A percentile compares a stretch with the other conserved stretches of the same genome.
phyloP scores from a whole-genome alignment of 1,140 invertebrate genomes.

The Conopomorpha cramerella region DNA sequence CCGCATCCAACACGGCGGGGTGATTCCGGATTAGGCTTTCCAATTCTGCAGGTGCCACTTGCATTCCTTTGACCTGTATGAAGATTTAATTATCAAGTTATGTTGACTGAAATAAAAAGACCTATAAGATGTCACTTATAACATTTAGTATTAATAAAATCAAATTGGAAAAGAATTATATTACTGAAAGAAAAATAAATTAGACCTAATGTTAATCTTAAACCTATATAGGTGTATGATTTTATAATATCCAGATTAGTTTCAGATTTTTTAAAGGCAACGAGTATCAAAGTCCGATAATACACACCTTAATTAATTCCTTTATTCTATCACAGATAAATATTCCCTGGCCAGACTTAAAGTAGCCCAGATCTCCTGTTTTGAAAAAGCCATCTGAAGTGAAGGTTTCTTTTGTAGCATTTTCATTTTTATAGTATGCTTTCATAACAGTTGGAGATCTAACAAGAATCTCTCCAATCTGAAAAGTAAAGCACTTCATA shows the following conservation, averaged over 20 bases:
- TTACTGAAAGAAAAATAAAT: background rate
- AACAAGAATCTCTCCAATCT: slow-evolving; percentile 72
- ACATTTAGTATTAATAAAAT: background rate
- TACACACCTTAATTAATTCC: slow-evolving; percentile 70
- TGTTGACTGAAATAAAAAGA: background rate
- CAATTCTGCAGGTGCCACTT: slow-evolving; percentile 89
- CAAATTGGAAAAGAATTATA: background rate
- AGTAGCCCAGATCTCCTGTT: slow-evolving; percentile 75
- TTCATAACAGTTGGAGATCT: slow-evolving; percentile 74
- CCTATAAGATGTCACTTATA: background rate
- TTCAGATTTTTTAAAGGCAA: too few species aligned
- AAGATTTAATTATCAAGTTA: background rate
- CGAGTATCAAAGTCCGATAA: background rate
- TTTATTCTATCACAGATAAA: slow-evolving; percentile 74
- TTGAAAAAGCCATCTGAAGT: slow-evolving; percentile 73
- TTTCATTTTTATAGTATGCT: slow-evolving; percentile 65
- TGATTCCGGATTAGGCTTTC: slow-evolving; percentile 80
- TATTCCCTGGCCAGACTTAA: slow-evolving; percentile 64
- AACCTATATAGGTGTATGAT: background rate
- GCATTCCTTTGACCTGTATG: slow-evolving; percentile 64
- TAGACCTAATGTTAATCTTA: background rate
- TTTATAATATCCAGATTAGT: too few species aligned
- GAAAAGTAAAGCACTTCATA: slow-evolving; percentile 8
- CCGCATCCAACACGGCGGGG: slow-evolving; percentile 77
- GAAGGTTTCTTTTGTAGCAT: slow-evolving; percentile 66